These are phyloP conservation scores for Psittacula echo DNA, from an alignment of 2,797 vertebrate genomes.

Conservation along the genomic window DNA sequence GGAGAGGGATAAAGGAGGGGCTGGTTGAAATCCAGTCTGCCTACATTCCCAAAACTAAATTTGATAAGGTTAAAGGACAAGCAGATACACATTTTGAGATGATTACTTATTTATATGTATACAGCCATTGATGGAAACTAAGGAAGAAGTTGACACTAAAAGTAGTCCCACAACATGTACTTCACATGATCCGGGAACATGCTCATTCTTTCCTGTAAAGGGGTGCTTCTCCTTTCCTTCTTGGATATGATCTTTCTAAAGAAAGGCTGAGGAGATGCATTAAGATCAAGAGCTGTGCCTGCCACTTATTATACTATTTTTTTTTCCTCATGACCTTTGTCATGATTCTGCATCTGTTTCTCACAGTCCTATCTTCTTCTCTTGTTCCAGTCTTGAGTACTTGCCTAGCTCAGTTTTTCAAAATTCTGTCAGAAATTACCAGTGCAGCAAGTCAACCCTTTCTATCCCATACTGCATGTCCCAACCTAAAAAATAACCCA, in stretches of 20 bases:
- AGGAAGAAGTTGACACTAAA: neutral
- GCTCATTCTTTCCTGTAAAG: neutral
- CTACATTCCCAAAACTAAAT: neutral
- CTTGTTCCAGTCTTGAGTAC: neutral
- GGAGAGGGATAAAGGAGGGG: neutral
- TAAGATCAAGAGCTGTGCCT: neutral
- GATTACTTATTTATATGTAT: neutral
- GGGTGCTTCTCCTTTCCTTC: neutral
- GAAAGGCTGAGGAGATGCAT: neutral
- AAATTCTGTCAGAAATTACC: neutral
- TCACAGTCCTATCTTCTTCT: neutral
- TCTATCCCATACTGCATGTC: neutral
- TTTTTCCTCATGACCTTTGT: neutral
- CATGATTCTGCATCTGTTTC: neutral
- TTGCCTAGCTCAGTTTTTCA: accelerated
- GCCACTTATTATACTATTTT: neutral
- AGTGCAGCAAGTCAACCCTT: neutral
- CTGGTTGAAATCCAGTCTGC: neutral
- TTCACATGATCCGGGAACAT: neutral
- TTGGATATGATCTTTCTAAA: neutral
- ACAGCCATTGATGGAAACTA: neutral
- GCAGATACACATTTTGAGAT: neutral
- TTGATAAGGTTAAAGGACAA: neutral
- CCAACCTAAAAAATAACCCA: neutral
- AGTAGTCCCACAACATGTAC: neutral